Base-by-base conservation (phyloP, 1,140 invertebrate genomes). In the Lasioglossum baleicum region DNA sequence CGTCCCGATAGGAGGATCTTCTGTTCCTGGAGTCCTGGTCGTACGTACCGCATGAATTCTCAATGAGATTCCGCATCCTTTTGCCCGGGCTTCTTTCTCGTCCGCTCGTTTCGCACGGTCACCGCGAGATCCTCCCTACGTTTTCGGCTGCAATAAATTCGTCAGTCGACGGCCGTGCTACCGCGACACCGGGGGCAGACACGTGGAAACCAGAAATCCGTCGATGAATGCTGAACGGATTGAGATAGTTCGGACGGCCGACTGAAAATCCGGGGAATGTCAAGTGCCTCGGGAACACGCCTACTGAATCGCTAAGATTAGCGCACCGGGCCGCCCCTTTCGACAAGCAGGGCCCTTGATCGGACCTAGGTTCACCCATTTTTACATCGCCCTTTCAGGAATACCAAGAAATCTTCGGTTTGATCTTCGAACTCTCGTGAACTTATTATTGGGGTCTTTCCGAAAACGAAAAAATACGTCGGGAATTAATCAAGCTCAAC, bases 61-160 rank as follows among this genome's bases (percentile, higher is more conserved):
- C 86, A 90, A 90, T 87, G 85, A 89, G 86, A 86, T 88, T 81
- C 79, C 65, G 51, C 76, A 60, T 73, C 53, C 35, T 26, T 35
- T 44, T 48, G 40, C 40, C 58, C 44, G 56, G 26, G 20, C 11
- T 73, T 66, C 35, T 76, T 84, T 56, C n/a, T 44, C 60, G 73
- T 58, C 76, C 26, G 26, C 35, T 72, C 31, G n/a, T 69, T 51
- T 76, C 72, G 44, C 61, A 40, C 56, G n/a, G 72, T 68, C 51
- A 58, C 82, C 86, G 85, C 81, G 88, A 20, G 90, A 91, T 90
- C 85, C 89, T 89, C 87, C n/a, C 56, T 86, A 84, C 80, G 83
- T 83, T 88, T 58, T 89, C 87, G 87, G 84, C 88, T 79, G 87
- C 89, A 88, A 92, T 92, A 90, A 91, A 91, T 91, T 90, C 90